Percentiles rank a stretch among this genome's conserved stretches.
These are phyloP conservation scores for Noctua fimbriata DNA, from an alignment of 2,888 invertebrate species.

Conservation along the genomic window DNA sequence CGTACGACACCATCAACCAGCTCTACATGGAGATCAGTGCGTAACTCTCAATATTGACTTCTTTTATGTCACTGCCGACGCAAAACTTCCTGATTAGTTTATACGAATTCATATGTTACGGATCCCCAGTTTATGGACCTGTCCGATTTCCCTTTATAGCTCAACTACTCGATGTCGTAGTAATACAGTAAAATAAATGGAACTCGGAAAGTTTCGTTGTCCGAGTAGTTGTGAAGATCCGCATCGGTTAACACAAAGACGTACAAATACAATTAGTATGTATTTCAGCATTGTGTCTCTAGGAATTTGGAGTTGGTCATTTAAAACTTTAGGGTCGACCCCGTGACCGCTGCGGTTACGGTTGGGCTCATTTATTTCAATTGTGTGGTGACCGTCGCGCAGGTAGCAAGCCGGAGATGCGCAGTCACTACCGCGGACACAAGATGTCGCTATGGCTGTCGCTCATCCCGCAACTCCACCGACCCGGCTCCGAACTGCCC, in stretches of 20 bases:
- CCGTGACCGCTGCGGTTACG: conserved; percentile 61
- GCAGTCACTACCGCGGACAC: conserved; percentile 98
- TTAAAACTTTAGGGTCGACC: conserved; percentile 77
- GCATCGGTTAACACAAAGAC: conserved; percentile 55
- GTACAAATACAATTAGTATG: conserved; percentile 51
- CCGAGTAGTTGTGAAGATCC: conserved; percentile 47
- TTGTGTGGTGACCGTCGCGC: conserved; percentile 65
- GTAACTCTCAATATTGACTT: conserved; percentile 71
- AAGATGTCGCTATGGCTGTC: conserved; percentile 98
- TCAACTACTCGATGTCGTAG: conserved; percentile 42
- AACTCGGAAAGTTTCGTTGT: conserved; percentile 46
- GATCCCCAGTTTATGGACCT: conserved; percentile 46
- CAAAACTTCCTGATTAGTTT: conserved; percentile 64
- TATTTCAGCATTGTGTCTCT: conserved; percentile 59
- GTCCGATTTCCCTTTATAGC: conserved; percentile 48
- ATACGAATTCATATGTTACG: conserved; percentile 48
- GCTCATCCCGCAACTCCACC: conserved; percentile 96
- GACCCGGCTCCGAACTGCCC: conserved; percentile 93
- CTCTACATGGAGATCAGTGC: conserved; percentile 95
- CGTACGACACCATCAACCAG: conserved; percentile 97
- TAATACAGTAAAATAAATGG: conserved; percentile 47
- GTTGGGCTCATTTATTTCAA: conserved; percentile 77
- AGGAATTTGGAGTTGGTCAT: conserved; percentile 65
- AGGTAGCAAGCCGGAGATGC: conserved; percentile 94
- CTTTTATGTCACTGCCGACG: conserved; percentile 32